Base-by-base conservation (phyloP, 2,113 vertebrate species). In the Salvator merianae region DNA sequence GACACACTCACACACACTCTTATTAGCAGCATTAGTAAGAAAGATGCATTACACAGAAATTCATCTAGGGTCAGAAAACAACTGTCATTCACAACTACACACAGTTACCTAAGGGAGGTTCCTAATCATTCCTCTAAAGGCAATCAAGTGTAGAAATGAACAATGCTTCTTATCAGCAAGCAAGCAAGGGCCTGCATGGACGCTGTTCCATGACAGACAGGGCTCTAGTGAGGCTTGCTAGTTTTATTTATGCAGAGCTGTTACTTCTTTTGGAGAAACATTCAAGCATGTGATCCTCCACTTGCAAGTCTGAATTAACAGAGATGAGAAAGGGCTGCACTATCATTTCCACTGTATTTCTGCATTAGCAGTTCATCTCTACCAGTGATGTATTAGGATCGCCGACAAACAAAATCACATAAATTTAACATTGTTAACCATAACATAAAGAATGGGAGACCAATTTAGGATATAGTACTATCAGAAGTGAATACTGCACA, bases 1-100 rank as follows among this genome's bases (percentile, higher is more conserved):
- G n/a, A 83, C 1, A 32, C 32, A 77, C 2, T 79, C 36, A 70
- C 53, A 77, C 75, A 32, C 74, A 20, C 13, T 18, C 53, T 8
- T 40, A 77, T 65, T 75, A 81, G 79, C 4, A 86, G 80, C 70
- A 66, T 90, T 84, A 90, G 55, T 84, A 88, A 81, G 50, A 86
- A 84, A 85, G 66, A 69, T 78, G 66, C 59, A 81, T 69, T 85
- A 82, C 40, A 68, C 0, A 65, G 26, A 24, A 71, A 50, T 73
- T 77, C 80, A 28, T 32, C 79, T 70, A 77, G 14, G 63, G 59
- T 59, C 80, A 80, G 26, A 79, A 62, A 79, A 85, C 32, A 85
- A 80, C 3, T 5, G 14, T 3, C 71, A 59, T 14, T 59, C 53
- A 69, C 38, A 79, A 55, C 70, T 89, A 38, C 55, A 74, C 79